phyloP scores from a whole-genome alignment of 1,140 invertebrate species.

The Gerris buenoi region DNA sequence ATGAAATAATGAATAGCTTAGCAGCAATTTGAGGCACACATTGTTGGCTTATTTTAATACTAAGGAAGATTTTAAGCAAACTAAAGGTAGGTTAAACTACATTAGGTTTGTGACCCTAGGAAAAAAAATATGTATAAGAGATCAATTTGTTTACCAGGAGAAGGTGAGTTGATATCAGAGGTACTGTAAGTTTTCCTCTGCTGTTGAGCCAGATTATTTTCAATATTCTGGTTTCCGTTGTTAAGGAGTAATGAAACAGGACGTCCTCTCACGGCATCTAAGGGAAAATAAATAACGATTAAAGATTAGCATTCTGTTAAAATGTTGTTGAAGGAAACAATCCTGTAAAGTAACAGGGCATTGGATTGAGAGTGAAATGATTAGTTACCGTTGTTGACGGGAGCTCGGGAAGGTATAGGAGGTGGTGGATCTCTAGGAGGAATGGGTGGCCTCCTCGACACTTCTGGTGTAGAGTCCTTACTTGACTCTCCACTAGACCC shows the following conservation, averaged over 20 bases:
- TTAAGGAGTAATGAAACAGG: neutral
- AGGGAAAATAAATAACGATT: neutral
- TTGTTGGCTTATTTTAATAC: no score
- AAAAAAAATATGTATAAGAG: neutral
- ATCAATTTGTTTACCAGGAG: neutral
- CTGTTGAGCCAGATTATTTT: slow-evolving; percentile 1
- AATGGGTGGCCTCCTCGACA: slow-evolving; percentile 28
- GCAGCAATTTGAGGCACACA: no score
- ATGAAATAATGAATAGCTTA: no score
- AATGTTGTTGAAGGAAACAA: no score
- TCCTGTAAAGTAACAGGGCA: no score
- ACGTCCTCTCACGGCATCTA: neutral
- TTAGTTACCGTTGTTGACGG: neutral
- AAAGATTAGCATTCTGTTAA: no score
- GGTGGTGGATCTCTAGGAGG: slow-evolving; percentile 20
- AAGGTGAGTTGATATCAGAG: neutral
- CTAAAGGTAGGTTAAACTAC: no score
- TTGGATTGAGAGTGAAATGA: no score
- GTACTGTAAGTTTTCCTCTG: neutral
- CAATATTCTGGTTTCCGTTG: neutral
- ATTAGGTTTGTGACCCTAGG: no score
- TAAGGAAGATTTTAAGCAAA: no score
- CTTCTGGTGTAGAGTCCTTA: slow-evolving; percentile 34
- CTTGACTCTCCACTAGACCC: slow-evolving; percentile 27
- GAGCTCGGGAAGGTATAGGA: slow-evolving; percentile 18